Evolutionary conservation across 2,888 invertebrate genomes (phyloP), one percentile per base, ranked within the genome.

Genomic region (Pheosia tremula): DNA sequence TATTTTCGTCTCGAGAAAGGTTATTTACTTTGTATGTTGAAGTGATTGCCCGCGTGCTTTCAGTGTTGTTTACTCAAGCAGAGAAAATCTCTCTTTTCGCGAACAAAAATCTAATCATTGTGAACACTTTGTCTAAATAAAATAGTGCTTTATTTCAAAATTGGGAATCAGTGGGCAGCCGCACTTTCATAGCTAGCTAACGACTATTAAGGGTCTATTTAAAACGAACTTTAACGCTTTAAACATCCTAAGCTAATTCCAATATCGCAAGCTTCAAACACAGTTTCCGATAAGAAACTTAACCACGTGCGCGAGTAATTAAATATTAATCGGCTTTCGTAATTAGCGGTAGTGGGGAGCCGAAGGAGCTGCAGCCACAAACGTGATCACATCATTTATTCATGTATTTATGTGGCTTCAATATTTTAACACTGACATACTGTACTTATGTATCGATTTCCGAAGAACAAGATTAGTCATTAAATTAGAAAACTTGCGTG

Each of bases 251-350:
- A 24, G 24, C 24, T 24, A 24, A 24, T 24, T 24, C 24, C 24
- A 24, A 24, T 24, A 24, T 24, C 2, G 24, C 24, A 47, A 11
- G 1, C 47, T 43, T 47, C 47, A n/a, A n/a, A 47, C 11, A 24
- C 24, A 24, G 24, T 24, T 24, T 6, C 47, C n/a, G 6, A 11
- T 4, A 11, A n/a, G 1, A 11, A 47, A 11, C 6, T 5, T 47
- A 50, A 7, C 24, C 50, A 50, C 50, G 24, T 24, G 50, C 24
- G 24, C 24, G n/a, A 24, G 6, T 50, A 50, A 50, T 50, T 50
- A 50, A 50, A 50, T 24, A 50, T 50, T 50, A 50, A 50, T 50
- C 50, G 7, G 50, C 50, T 50, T 50, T 24, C 24, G 10, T 50
- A 50, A 50, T 50, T 24, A 50, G 50, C 50, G 50, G 50, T 24